These are phyloP conservation scores for Cololabis saira DNA, from an alignment of 2,113 vertebrate genomes.

Conservation along the genomic window DNA sequence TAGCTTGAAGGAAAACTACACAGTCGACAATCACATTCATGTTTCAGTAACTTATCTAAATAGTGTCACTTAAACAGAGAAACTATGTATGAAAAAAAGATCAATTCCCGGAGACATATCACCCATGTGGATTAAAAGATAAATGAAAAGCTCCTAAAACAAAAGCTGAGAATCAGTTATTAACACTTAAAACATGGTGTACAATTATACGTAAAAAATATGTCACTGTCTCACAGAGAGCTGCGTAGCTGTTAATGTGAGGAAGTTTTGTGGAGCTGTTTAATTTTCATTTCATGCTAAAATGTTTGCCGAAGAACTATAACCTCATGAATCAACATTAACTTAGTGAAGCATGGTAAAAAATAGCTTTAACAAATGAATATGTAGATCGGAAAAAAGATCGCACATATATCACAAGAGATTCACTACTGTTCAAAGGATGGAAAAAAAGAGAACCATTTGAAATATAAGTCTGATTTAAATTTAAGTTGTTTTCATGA, in stretches of 20 bases:
- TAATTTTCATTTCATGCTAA: constrained; percentile 31
- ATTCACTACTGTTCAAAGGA: constrained; percentile 26
- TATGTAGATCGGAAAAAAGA: constrained; percentile 43
- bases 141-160: neutral
- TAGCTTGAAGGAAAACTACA: neutral
- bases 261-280: constrained; percentile 6
- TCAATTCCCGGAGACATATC: neutral
- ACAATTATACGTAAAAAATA: neutral
- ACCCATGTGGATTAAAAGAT: neutral
- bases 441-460: neutral
- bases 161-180: neutral
- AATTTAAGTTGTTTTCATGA: constrained; percentile 28
- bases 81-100: neutral
- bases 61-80: too few species aligned
- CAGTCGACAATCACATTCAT: neutral
- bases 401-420: constrained; percentile 30
- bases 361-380: constrained; percentile 43
- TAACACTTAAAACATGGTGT: neutral
- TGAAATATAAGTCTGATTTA: constrained; percentile 22
- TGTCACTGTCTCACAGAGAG: neutral
- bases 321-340: constrained; percentile 51
- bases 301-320: constrained; percentile 21
- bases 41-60: neutral
- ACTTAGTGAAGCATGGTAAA: constrained; percentile 41
- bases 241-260: constrained; percentile 1